Percentiles rank a stretch among this genome's conserved stretches.
Evolutionary conservation across 2,888 invertebrate species (phyloP).

Genomic region (Homarus gammarus): DNA sequence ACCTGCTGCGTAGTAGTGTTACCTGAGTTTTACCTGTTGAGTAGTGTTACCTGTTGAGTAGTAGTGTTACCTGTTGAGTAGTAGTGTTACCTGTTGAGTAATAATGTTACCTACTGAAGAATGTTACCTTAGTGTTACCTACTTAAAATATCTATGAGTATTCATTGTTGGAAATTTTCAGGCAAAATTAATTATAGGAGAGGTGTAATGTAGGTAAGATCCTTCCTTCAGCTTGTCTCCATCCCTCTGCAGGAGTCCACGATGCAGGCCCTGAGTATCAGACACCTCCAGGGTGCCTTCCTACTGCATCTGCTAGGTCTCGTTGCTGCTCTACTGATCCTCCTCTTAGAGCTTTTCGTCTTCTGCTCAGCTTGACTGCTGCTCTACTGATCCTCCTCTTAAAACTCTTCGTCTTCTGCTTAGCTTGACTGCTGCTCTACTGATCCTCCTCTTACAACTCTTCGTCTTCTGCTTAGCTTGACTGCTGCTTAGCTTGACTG

Average conservation of each 20-base stretch:
- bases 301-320: neutral
- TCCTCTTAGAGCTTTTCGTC: neutral
- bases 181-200: neutral
- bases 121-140: neutral
- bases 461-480: neutral
- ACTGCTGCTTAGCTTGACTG: neutral
- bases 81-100: neutral
- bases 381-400: neutral
- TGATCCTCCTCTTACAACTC: neutral
- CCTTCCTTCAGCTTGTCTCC: neutral
- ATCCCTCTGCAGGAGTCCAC: neutral
- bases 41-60: neutral
- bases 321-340: neutral
- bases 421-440: neutral
- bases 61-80: neutral
- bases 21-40: too few species aligned
- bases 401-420: neutral
- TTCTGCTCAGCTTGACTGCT: neutral
- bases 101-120: neutral
- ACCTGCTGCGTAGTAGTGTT: too few species aligned
- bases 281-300: constrained; percentile 16
- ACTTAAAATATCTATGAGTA: neutral
- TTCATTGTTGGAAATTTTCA: neutral
- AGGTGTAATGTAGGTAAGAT: neutral
- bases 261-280: constrained; percentile 5